Percentiles rank a stretch among this genome's conserved stretches.
Evolutionary conservation across 2,113 vertebrate genomes (phyloP).

Genomic region (Vicugna pacos): DNA sequence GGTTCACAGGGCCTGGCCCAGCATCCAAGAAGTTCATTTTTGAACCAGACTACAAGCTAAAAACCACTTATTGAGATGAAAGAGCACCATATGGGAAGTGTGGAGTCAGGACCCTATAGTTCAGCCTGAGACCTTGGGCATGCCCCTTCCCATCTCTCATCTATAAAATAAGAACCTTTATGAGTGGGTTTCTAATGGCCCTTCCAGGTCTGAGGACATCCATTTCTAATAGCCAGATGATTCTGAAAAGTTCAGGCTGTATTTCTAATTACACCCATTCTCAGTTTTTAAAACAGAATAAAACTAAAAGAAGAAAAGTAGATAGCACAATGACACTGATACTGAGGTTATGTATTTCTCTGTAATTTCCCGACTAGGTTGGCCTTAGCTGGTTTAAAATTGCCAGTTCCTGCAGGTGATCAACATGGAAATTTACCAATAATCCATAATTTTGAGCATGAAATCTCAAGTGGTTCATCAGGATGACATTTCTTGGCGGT

Average conservation of each 20-base stretch:
- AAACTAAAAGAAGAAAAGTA: neutral
- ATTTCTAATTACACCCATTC: neutral
- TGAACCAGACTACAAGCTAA: neutral
- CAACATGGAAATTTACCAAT: neutral
- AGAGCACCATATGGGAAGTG: neutral
- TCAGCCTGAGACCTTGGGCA: neutral
- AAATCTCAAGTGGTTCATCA: neutral
- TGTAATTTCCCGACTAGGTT: neutral
- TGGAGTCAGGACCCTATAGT: neutral
- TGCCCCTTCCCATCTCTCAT: neutral
- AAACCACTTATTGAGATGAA: neutral
- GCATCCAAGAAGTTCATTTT: neutral
- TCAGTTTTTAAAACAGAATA: constrained; percentile 28
- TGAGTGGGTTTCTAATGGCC: neutral
- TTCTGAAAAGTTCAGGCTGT: neutral
- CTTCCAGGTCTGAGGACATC: neutral
- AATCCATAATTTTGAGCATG: constrained; percentile 19
- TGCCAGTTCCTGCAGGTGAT: neutral
- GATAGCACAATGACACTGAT: neutral
- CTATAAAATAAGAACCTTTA: neutral
- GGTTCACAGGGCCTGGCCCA: neutral
- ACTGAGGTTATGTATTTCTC: neutral
- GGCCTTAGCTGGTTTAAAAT: neutral
- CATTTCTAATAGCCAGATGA: constrained; percentile 11
- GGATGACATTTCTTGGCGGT: neutral